phyloP scores from a whole-genome alignment of 2,113 vertebrate species.

The Bos taurus region DNA sequence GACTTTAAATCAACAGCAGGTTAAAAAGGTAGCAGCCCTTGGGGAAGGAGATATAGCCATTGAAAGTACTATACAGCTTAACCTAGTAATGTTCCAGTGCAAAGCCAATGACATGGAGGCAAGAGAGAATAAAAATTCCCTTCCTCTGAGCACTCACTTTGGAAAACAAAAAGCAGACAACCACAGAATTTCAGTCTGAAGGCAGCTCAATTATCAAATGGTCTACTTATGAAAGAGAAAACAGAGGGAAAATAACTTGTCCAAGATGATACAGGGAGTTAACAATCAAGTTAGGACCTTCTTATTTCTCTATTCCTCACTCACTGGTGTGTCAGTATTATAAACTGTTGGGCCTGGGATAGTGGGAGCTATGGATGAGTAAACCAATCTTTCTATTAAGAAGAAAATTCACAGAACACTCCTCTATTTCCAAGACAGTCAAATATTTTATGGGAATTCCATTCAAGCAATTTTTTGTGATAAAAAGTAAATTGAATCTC shows the following conservation, averaged over 20 bases:
- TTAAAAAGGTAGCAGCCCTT: background rate
- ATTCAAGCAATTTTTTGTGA: slow-evolving; percentile 5
- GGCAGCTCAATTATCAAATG: slow-evolving; percentile 3
- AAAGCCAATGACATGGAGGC: background rate
- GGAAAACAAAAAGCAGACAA: background rate
- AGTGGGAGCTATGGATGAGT: slow-evolving; percentile 5
- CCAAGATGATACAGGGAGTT: background rate
- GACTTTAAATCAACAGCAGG: background rate
- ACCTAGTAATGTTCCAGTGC: background rate
- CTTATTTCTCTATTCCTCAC: background rate
- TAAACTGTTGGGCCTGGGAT: background rate
- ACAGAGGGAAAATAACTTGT: background rate
- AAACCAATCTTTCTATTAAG: background rate
- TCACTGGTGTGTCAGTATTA: background rate
- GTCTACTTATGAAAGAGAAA: background rate
- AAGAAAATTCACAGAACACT: background rate
- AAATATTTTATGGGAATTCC: background rate
- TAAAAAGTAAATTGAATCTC: background rate
- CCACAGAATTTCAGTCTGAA: slow-evolving; percentile 7
- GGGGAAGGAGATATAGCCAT: background rate
- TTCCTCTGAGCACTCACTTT: background rate
- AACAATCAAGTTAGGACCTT: background rate
- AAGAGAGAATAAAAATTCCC: background rate
- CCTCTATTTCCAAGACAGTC: background rate
- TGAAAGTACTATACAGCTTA: background rate